phyloP scores from a whole-genome alignment of 2,888 invertebrate species.

The Chelonus formosanus region DNA sequence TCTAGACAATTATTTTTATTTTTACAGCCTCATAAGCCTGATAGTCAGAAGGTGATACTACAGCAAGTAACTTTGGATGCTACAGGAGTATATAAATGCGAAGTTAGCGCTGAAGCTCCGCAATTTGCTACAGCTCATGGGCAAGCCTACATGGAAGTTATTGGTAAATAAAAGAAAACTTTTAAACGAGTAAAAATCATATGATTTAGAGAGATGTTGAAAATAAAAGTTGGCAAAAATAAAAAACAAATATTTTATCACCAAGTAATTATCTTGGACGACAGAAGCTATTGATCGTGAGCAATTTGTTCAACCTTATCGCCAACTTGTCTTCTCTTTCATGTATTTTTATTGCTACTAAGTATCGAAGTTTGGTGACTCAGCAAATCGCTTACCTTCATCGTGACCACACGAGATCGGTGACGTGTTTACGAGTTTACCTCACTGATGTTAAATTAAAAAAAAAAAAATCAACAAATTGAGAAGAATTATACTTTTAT shows the following conservation, averaged over 20 bases:
- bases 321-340: conserved; percentile 16
- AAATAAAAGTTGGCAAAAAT: background rate
- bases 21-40: conserved; percentile 61
- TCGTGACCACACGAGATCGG: conserved; percentile 21
- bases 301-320: conserved; percentile 31
- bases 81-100: conserved; percentile 66
- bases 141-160: conserved; percentile 67
- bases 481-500: too few species aligned
- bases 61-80: conserved; percentile 61
- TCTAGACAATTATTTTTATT: conserved; percentile 23
- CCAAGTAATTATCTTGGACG: conserved; percentile 24
- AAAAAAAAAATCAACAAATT: background rate
- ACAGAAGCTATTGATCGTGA: conserved; percentile 24
- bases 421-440: conserved; percentile 28
- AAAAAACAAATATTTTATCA: conserved; percentile 11
- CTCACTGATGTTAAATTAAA: background rate
- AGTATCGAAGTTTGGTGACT: conserved; percentile 24
- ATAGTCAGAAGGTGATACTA: conserved; percentile 59
- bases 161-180: conserved; percentile 61
- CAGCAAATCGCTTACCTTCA: conserved; percentile 15
- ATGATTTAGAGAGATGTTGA: too few species aligned
- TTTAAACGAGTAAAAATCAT: background rate
- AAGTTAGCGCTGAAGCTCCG: conserved; percentile 67
- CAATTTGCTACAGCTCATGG: conserved; percentile 65
- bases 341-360: conserved; percentile 21